Conservation (phyloP, 1,140 invertebrate species). For the Hetaerina americana region DNA sequence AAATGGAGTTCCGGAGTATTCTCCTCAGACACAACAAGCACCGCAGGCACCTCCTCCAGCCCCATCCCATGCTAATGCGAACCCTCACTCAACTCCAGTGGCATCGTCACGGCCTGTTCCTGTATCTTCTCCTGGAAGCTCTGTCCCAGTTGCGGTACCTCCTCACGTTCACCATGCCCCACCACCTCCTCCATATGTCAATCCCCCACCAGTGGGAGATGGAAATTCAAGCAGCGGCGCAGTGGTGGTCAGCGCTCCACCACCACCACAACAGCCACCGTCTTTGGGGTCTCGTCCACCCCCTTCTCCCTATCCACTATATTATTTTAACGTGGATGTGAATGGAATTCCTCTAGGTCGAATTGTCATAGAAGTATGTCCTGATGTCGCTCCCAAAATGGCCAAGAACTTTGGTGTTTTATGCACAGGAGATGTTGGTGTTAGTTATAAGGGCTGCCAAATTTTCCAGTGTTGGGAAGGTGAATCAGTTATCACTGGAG, state of each 20-base stretch:
- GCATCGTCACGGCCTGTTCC: background rate
- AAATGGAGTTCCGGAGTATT: constrained; percentile 41
- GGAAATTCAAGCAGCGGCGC: constrained; percentile 17
- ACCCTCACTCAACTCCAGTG: background rate
- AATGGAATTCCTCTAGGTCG: constrained; percentile 54
- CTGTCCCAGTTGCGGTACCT: background rate
- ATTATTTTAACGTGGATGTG: constrained; percentile 63
- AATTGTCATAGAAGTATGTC: constrained; percentile 69
- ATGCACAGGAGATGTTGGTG: constrained; percentile 62
- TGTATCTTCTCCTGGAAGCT: background rate
- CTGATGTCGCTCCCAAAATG: constrained; percentile 78
- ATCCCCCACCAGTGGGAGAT: constrained; percentile 22
- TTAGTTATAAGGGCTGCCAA: constrained; percentile 62
- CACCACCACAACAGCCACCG: constrained; percentile 23
- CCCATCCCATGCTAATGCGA: constrained; percentile 14
- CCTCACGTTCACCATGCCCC: constrained; percentile 4
- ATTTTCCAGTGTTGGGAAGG: constrained; percentile 73
- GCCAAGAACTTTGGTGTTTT: constrained; percentile 76
- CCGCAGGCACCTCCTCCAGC: constrained; percentile 26
- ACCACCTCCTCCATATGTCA: constrained; percentile 19
- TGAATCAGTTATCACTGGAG: constrained; percentile 62
- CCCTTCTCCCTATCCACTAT: constrained; percentile 47
- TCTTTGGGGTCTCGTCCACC: constrained; percentile 24
- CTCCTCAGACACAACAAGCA: constrained; percentile 27
- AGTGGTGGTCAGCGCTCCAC: constrained; percentile 31